These are phyloP conservation scores for Geodia barretti DNA, from an alignment of 37 sponge, comb jelly and placozoan genomes.

Conservation along the genomic window DNA sequence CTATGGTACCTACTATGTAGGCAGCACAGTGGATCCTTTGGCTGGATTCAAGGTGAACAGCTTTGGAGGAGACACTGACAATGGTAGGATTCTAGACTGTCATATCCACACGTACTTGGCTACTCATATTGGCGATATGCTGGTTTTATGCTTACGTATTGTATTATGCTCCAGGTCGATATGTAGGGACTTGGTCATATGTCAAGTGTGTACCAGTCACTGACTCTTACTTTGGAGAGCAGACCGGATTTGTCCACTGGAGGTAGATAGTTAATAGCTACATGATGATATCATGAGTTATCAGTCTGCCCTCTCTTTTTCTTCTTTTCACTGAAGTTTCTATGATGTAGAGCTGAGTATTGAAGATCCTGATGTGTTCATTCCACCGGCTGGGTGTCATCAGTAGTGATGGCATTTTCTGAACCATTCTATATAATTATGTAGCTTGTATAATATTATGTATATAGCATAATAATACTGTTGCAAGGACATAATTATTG, in stretches of 20 bases:
- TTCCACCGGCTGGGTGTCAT: slow-evolving; percentile 18
- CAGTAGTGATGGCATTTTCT: neutral
- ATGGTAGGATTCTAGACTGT: neutral
- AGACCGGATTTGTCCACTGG: neutral
- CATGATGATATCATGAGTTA: neutral
- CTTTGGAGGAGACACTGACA: slow-evolving; percentile 2
- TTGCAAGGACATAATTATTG: no score
- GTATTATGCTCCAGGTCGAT: neutral
- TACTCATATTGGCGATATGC: neutral
- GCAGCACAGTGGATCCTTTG: slow-evolving; percentile 8
- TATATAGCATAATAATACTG: no score
- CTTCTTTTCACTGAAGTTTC: slow-evolving; percentile 10
- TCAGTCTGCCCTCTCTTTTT: neutral
- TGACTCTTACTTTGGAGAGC: neutral
- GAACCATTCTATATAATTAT: neutral
- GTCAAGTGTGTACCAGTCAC: slow-evolving; percentile 37
- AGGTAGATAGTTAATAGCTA: neutral
- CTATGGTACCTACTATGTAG: slow-evolving; percentile 21
- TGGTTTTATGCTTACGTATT: neutral
- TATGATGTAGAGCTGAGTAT: slow-evolving; percentile 42
- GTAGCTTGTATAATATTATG: neutral
- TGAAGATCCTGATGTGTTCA: slow-evolving; percentile 37
- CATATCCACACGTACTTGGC: neutral
- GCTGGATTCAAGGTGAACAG: slow-evolving; percentile 17
- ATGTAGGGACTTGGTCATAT: slow-evolving; percentile 3